A percentile compares a stretch with the other conserved stretches of the same genome.
Evolutionary conservation across 2,888 invertebrate species (phyloP).

Genomic region (Exocentrus adspersus): DNA sequence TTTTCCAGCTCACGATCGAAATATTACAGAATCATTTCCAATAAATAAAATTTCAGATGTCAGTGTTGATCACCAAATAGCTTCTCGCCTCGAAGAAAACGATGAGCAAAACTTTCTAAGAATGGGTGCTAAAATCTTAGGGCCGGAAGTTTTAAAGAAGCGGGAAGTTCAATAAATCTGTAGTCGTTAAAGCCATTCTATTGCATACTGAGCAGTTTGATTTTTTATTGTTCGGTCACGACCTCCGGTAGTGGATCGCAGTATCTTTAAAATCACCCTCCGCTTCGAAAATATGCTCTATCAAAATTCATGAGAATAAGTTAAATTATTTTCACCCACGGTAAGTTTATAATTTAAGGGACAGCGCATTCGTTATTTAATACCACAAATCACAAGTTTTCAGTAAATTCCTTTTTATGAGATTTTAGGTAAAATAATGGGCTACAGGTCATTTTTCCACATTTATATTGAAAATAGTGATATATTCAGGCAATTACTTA

Average conservation of each 20-base stretch:
- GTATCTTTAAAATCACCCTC: slow-evolving; percentile 33
- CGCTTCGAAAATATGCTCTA: slow-evolving; percentile 39
- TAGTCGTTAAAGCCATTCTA: slow-evolving; percentile 54
- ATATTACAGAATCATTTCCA: neutral
- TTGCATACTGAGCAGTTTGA: slow-evolving; percentile 56
- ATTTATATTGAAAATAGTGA: no score
- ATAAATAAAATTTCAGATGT: neutral
- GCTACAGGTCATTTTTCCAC: no score
- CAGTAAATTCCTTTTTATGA: slow-evolving; percentile 15
- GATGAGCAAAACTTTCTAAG: slow-evolving; percentile 43
- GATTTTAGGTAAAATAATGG: neutral
- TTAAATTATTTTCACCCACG: slow-evolving; percentile 23
- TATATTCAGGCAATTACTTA: no score
- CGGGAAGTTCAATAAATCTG: slow-evolving; percentile 56
- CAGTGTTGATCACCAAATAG: neutral
- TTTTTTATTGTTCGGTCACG: slow-evolving; percentile 51
- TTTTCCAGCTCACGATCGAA: neutral
- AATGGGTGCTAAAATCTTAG: slow-evolving; percentile 46
- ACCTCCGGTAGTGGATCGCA: slow-evolving; percentile 37
- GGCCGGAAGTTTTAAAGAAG: slow-evolving; percentile 44
- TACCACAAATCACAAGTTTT: slow-evolving; percentile 20
- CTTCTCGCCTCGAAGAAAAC: slow-evolving; percentile 44
- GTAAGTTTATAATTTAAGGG: slow-evolving; percentile 17
- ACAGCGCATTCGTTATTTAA: neutral
- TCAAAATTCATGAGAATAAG: slow-evolving; percentile 42